phyloP scores from a whole-genome alignment of 2,113 vertebrate species.

The Cyprinodon variegatus region DNA sequence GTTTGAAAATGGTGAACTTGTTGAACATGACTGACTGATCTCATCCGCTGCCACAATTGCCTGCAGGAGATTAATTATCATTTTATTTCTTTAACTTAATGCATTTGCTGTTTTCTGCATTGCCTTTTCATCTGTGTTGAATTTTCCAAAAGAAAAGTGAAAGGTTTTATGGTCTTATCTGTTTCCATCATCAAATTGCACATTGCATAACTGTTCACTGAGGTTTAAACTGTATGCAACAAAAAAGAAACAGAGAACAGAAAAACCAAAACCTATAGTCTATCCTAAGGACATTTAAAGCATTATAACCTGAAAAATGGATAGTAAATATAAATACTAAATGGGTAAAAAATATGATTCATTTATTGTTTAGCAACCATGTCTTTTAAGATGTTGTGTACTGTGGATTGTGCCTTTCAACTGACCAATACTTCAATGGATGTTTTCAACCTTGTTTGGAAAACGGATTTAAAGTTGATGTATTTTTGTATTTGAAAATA shows the following conservation, averaged over 20 bases:
- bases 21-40: slow-evolving; percentile 50
- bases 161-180: slow-evolving; percentile 15
- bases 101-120: slow-evolving; percentile 34
- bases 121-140: slow-evolving; percentile 36
- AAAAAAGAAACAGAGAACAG: not conserved
- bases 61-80: slow-evolving; percentile 22
- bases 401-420: slow-evolving; percentile 64
- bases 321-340: not conserved
- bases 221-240: not conserved
- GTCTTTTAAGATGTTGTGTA: slow-evolving; percentile 14
- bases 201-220: not conserved
- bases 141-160: slow-evolving; percentile 27
- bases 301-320: not conserved
- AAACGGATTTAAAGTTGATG: slow-evolving; percentile 24
- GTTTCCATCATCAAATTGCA: not conserved
- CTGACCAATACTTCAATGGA: slow-evolving; percentile 33
- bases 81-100: slow-evolving; percentile 27
- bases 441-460: slow-evolving; percentile 41
- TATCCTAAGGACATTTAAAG: not conserved
- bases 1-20: slow-evolving; percentile 19
- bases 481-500: slow-evolving; percentile 11
- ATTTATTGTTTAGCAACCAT: slow-evolving; percentile 36
- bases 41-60: slow-evolving; percentile 16
- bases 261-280: not conserved
- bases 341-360: slow-evolving; percentile 1